These are phyloP conservation scores for Aselliscus stoliczkanus DNA, from an alignment of 2,797 vertebrate genomes.

Conservation along the genomic window DNA sequence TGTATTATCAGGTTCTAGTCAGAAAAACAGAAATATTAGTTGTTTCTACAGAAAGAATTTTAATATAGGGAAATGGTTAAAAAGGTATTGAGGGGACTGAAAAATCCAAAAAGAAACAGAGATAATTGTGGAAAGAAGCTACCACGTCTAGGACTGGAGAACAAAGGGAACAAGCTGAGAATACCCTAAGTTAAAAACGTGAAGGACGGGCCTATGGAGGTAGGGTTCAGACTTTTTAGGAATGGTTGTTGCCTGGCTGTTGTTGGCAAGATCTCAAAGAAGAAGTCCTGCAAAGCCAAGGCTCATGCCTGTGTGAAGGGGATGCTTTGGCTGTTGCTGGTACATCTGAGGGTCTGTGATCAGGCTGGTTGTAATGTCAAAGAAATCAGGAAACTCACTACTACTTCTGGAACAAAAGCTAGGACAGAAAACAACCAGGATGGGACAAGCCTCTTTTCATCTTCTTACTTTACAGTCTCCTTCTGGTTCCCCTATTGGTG, in stretches of 20 bases:
- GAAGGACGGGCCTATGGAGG: fast-evolving
- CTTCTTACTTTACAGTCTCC: neutral
- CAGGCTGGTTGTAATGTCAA: neutral
- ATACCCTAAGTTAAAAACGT: neutral
- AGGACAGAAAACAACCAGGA: neutral
- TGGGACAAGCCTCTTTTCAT: neutral
- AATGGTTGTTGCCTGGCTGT: neutral
- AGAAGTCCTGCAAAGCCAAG: neutral
- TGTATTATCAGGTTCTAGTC: neutral
- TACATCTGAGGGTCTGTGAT: neutral
- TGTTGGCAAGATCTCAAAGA: neutral
- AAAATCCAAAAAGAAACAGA: neutral
- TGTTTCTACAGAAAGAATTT: neutral
- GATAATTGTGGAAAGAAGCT: neutral
- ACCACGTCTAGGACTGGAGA: no score
- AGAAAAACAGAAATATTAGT: neutral
- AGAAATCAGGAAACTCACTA: neutral
- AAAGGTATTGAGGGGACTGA: neutral
- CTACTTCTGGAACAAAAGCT: neutral
- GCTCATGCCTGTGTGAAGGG: neutral
- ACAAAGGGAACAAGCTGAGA: neutral
- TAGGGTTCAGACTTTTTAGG: neutral
- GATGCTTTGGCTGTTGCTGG: neutral
- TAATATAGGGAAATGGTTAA: neutral
- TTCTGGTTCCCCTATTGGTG: neutral